phyloP scores from a whole-genome alignment of 2,113 vertebrate species.

The Chaetura pelagica region DNA sequence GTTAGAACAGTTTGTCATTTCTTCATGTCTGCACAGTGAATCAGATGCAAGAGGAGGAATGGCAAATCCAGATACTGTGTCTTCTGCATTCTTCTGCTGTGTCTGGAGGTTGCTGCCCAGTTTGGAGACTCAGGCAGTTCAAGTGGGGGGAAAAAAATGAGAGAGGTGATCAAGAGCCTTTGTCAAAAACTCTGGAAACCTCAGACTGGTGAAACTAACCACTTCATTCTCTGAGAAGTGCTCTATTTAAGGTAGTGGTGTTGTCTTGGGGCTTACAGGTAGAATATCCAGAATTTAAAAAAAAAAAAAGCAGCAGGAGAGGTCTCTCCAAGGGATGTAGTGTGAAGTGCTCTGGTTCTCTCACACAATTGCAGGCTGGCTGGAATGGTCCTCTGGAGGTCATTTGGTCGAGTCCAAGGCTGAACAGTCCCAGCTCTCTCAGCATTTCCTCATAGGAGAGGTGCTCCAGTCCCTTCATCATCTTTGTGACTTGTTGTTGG shows the following conservation, averaged over 20 bases:
- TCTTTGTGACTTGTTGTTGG: neutral
- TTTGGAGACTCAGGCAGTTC: neutral
- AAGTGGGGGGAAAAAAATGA: neutral
- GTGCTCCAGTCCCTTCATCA: neutral
- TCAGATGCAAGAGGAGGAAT: neutral
- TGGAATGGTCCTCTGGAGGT: neutral
- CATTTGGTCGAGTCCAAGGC: neutral
- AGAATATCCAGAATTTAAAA: neutral
- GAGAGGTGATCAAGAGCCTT: neutral
- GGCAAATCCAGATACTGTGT: neutral
- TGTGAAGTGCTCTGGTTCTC: accelerated
- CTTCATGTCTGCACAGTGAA: neutral
- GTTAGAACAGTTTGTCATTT: neutral
- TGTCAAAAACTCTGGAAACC: neutral
- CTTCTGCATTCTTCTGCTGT: neutral
- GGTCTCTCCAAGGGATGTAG: neutral
- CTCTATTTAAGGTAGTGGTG: neutral
- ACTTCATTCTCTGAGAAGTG: neutral
- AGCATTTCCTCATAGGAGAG: neutral
- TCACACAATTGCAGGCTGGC: neutral
- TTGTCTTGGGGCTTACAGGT: neutral
- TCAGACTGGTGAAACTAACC: neutral
- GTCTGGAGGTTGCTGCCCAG: neutral
- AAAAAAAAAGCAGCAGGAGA: neutral
- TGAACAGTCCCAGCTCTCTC: neutral